Conservation (phyloP, 2,888 invertebrate genomes). For the Thalpophila matura region DNA sequence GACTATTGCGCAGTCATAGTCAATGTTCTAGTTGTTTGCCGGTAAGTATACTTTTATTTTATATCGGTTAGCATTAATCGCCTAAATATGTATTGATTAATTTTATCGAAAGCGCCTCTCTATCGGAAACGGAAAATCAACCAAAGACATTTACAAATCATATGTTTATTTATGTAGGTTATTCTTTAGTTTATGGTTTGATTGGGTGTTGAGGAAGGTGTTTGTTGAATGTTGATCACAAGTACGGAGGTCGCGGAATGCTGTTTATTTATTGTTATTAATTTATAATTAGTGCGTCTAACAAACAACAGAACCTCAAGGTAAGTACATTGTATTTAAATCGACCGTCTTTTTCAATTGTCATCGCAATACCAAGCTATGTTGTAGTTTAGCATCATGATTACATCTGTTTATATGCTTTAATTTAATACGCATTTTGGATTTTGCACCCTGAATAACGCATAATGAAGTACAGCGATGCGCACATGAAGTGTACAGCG, state of each 20-base stretch:
- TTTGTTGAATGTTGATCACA: constrained; percentile 82
- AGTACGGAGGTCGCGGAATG: constrained; percentile 87
- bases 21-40: no score
- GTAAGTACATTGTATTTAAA: constrained; percentile 71
- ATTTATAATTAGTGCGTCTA: constrained; percentile 82
- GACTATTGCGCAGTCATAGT: no score
- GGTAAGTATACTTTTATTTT: no score
- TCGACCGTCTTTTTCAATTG: constrained; percentile 28
- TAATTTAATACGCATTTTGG: constrained; percentile 81
- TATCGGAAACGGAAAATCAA: constrained; percentile 70
- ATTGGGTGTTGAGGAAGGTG: constrained; percentile 87
- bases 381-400: constrained; percentile 58
- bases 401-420: constrained; percentile 70
- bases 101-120: constrained; percentile 23
- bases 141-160: constrained; percentile 77
- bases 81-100: neutral
- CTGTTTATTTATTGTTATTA: constrained; percentile 87
- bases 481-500: constrained; percentile 62
- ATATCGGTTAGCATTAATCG: constrained; percentile 26
- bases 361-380: constrained; percentile 39
- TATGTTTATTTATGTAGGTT: constrained; percentile 89
- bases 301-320: constrained; percentile 75
- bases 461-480: constrained; percentile 63
- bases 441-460: constrained; percentile 69
- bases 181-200: constrained; percentile 86